Base-by-base conservation (phyloP, 2,113 vertebrate species). In the Calidris pugnax region DNA sequence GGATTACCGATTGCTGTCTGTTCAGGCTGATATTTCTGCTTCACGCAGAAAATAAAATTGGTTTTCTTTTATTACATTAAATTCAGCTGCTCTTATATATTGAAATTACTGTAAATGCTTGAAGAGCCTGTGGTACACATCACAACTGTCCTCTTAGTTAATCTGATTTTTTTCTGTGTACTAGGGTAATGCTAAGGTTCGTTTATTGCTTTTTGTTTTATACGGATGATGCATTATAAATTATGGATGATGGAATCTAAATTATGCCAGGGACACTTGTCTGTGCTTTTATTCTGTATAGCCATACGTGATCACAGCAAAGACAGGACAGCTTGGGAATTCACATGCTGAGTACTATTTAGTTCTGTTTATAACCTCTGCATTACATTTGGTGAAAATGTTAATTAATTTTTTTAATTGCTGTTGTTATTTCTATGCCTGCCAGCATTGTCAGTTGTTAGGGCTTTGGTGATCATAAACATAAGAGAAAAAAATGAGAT, bases 391-490 rank as follows among this genome's bases (percentile, higher is more conserved):
- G 71, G 26, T 77, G 75, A 80, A 94, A 93, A 86, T 55, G 33
- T 89, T 87, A 72, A 73, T 96, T 89, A 87, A 45, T 83, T 82
- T 84, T 89, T 94, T 95, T 39, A 83, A 77, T 85, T 91, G 81
- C 51, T 48, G 73, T 83, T 93, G 53, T 85, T 94, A 83, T 77
- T 91, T 91, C 55, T 95, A 2, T 85, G 82, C 51, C 82, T 91
- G 33, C 39, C 37, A 77, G 57, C 51, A 21, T 14, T 87, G 57
- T 87, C 57, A 28, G 8, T 90, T 91, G 20, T 86, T 90, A 83
- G 55, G 59, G 55, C 82, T 91, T 94, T 77, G 57, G 62, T 85
- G 71, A 66, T 93, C 72, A 47, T 80, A 83, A 94, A 71, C n/a
- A 69, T 60, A 3, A 30, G 21, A n/a, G 14, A 6, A 45, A 22